Conservation (phyloP, 1,140 invertebrate species). For the Drosophila ambigua region DNA sequence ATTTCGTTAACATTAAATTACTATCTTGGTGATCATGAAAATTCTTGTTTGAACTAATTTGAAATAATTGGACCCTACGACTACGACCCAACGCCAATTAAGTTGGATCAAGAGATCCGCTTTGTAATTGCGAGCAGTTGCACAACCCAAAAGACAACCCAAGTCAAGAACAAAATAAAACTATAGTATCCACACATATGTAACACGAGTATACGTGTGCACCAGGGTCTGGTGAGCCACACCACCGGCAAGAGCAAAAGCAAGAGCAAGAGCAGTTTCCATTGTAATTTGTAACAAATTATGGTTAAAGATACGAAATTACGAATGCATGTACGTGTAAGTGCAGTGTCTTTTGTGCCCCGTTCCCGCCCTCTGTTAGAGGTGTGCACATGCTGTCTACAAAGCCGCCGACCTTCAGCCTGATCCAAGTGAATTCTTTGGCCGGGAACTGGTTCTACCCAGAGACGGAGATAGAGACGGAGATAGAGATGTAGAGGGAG, state of each 20-base stretch:
- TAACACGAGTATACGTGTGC: constrained; percentile 10
- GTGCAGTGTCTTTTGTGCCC: constrained; percentile 21
- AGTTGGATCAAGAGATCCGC: constrained; percentile 65
- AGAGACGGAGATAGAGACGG: not conserved
- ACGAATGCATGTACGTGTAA: constrained; percentile 18
- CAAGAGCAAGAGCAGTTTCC: constrained; percentile 8
- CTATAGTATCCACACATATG: not conserved
- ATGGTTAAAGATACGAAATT: constrained; percentile 41
- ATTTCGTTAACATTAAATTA: constrained; percentile 47
- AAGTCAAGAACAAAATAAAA: constrained; percentile 46
- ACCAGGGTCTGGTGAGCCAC: constrained; percentile 16
- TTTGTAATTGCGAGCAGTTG: constrained; percentile 62
- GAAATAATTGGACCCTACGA: constrained; percentile 65
- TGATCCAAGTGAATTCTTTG: constrained; percentile 54
- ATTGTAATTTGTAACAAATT: constrained; percentile 56
- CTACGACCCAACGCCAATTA: constrained; percentile 51
- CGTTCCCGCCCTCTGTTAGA: constrained; percentile 47
- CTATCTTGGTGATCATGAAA: constrained; percentile 25
- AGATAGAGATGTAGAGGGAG: not conserved
- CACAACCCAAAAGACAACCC: constrained; percentile 55
- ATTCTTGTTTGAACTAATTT: constrained; percentile 62
- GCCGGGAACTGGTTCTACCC: constrained; percentile 61
- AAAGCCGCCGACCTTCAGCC: constrained; percentile 67
- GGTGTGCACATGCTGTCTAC: constrained; percentile 24
- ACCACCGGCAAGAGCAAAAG: constrained; percentile 11